phyloP scores from a whole-genome alignment of 2,113 vertebrate genomes.

The Protobothrops mucrosquamatus region DNA sequence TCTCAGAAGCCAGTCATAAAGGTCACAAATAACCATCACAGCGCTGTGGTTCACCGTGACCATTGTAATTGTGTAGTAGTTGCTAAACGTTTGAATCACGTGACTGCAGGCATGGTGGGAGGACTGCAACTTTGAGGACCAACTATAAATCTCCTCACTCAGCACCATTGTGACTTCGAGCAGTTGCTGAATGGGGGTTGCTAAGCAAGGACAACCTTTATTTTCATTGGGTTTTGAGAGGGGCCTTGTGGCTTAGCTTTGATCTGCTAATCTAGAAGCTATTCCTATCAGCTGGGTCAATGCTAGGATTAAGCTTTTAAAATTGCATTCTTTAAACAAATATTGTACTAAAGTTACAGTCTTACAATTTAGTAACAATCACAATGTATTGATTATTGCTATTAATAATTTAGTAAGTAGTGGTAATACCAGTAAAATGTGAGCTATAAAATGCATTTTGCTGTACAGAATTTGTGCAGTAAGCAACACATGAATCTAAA shows the following conservation, averaged over 20 bases:
- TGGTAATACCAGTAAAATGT: not conserved
- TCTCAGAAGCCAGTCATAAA: not conserved
- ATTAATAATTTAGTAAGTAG: not conserved
- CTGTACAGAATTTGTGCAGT: not conserved
- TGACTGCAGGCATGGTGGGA: not conserved
- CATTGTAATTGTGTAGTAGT: not conserved
- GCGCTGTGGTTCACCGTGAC: not conserved
- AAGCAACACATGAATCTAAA: not conserved
- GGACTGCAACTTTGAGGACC: not conserved
- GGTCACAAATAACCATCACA: not conserved
- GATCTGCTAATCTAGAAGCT: not conserved
- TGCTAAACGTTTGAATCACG: not conserved
- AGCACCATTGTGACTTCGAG: not conserved
- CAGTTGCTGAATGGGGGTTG: not conserved
- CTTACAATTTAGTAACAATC: not conserved
- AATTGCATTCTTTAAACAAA: not conserved
- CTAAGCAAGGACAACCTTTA: not conserved
- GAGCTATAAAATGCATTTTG: not conserved
- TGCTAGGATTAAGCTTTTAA: not conserved
- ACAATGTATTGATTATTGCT: not conserved
- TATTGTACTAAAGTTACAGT: not conserved
- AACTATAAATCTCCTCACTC: not conserved
- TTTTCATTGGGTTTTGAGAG: not conserved
- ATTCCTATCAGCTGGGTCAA: not conserved
- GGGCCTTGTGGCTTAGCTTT: not conserved